Evolutionary conservation across 2,888 invertebrate genomes (phyloP).

Genomic region (Gastracanthus pulcherrimus): DNA sequence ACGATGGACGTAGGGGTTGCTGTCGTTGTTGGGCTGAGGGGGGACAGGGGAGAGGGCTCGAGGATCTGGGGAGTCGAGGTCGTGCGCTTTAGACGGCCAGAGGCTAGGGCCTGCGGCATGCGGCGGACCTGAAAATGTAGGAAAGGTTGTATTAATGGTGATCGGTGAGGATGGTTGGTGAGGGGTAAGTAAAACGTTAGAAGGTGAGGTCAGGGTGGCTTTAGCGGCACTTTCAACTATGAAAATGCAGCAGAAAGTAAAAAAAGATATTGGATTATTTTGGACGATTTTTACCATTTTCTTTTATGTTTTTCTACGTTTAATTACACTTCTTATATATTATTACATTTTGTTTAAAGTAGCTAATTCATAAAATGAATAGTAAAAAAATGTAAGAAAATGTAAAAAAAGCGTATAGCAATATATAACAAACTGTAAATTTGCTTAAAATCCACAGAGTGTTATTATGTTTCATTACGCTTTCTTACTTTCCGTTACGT

Average conservation of each 20-base stretch:
- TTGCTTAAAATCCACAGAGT: no score
- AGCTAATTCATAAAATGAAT: not conserved
- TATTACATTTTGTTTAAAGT: not conserved
- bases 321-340: not conserved
- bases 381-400: no score
- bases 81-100: slow-evolving; percentile 72
- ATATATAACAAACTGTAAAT: no score
- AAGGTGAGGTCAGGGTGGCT: no score
- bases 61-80: slow-evolving; percentile 73
- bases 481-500: no score
- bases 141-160: no score
- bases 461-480: no score
- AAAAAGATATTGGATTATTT: not conserved
- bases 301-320: not conserved
- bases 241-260: no score
- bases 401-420: no score
- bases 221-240: no score
- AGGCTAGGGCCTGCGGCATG: slow-evolving; percentile 71
- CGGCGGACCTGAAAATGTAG: slow-evolving; percentile 74
- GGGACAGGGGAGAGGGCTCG: slow-evolving; percentile 62
- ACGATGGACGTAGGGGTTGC: slow-evolving; percentile 13
- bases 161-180: no score
- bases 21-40: slow-evolving; percentile 58
- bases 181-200: no score
- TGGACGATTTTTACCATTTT: not conserved